These are phyloP conservation scores for Lates japonicus DNA, from an alignment of 2,797 vertebrate genomes.

Conservation along the genomic window DNA sequence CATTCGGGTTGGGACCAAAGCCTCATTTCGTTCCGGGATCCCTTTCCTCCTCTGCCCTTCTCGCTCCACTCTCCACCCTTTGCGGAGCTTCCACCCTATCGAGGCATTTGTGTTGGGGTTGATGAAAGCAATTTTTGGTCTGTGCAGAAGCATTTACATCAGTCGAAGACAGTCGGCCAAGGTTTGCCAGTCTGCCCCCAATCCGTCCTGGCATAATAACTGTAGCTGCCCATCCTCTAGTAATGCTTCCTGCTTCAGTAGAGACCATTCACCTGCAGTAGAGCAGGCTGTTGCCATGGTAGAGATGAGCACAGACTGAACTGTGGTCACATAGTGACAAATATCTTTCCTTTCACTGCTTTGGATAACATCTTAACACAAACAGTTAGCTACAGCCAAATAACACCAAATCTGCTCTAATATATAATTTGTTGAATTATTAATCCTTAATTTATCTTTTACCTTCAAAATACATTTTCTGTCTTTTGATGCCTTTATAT, in stretches of 20 bases:
- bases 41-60: conserved; percentile 73
- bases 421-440: background rate
- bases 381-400: conserved; percentile 7
- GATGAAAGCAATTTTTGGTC: conserved; percentile 90
- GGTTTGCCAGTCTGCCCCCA: conserved; percentile 87
- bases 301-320: conserved; percentile 2
- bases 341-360: conserved; percentile 27
- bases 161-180: conserved; percentile 87
- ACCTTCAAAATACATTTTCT: background rate
- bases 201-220: conserved; percentile 44
- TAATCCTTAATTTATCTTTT: background rate
- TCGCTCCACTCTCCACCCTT: conserved; percentile 88
- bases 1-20: conserved; percentile 90
- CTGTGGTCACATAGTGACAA: conserved; percentile 5
- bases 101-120: conserved; percentile 90
- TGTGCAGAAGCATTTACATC: conserved; percentile 90
- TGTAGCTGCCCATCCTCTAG: conserved; percentile 68
- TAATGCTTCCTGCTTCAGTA: conserved; percentile 76
- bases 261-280: conserved; percentile 57
- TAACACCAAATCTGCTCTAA: background rate
- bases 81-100: conserved; percentile 89
- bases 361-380: conserved; percentile 34
- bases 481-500: too few species aligned
- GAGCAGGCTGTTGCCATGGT: conserved; percentile 28
- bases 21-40: conserved; percentile 50